Evolutionary conservation across 2,113 vertebrate species (phyloP).

Genomic region (Antigone vipio): DNA sequence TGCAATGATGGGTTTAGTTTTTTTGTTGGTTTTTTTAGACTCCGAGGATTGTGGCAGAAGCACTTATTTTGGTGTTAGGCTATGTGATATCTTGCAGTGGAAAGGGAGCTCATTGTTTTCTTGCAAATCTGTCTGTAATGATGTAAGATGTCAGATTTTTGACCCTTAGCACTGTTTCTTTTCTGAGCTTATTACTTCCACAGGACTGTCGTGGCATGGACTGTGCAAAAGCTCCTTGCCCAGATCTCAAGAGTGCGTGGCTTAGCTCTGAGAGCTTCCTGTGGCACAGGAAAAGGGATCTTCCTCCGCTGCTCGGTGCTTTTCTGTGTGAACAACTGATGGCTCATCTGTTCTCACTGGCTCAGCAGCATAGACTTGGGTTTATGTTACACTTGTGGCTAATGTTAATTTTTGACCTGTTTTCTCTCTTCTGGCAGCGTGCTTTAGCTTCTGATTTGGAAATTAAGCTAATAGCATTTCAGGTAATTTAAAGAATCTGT

Average conservation of each 20-base stretch:
- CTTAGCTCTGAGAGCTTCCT: not conserved
- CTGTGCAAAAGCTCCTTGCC: not conserved
- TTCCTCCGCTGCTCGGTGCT: not conserved
- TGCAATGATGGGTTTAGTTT: not conserved
- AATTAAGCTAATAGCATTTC: not conserved
- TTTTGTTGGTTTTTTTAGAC: not conserved
- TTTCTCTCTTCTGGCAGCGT: not conserved
- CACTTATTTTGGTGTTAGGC: not conserved
- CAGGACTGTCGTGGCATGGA: not conserved
- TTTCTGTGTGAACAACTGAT: not conserved
- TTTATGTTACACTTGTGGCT: not conserved
- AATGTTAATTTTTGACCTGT: not conserved
- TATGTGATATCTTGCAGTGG: not conserved
- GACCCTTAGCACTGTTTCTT: not conserved
- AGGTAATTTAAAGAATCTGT: not conserved
- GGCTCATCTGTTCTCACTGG: not conserved
- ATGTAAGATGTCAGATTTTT: not conserved
- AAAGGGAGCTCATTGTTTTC: not conserved
- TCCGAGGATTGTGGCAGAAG: not conserved
- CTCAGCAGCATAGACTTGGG: not conserved
- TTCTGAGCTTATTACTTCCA: not conserved
- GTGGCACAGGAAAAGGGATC: not conserved
- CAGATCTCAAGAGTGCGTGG: fast-evolving
- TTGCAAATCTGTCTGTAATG: not conserved
- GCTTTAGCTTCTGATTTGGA: not conserved